phyloP scores from a whole-genome alignment of 2,113 vertebrate genomes.

The Gnathonemus longibarbis region DNA sequence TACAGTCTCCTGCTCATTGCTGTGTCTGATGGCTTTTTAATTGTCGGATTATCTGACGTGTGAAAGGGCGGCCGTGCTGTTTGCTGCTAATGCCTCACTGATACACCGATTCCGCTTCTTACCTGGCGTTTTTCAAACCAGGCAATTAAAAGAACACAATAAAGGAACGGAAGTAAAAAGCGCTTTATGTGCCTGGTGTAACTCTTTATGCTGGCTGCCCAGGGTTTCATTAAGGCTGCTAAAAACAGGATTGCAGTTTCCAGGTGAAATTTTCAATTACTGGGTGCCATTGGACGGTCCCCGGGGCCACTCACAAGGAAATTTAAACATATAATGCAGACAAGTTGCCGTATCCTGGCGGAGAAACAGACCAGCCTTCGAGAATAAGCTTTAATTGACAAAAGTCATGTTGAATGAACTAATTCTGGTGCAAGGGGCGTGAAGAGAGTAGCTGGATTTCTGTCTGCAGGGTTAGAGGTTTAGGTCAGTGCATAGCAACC shows the following conservation, averaged over 20 bases:
- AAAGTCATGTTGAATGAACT: slow-evolving; percentile 40
- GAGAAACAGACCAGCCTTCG: slow-evolving; percentile 23
- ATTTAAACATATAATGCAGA: slow-evolving; percentile 31
- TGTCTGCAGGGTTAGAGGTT: neutral
- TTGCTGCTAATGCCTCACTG: neutral
- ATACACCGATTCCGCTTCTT: neutral
- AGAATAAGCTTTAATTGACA: slow-evolving; percentile 43
- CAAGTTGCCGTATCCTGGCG: neutral
- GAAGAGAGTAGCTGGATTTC: slow-evolving; percentile 35
- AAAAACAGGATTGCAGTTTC: slow-evolving; percentile 37
- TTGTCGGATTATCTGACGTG: neutral
- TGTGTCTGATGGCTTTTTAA: slow-evolving; percentile 8
- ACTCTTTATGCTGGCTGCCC: neutral
- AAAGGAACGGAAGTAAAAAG: neutral
- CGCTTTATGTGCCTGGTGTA: neutral
- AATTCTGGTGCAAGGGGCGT: slow-evolving; percentile 56
- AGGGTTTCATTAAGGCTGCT: slow-evolving; percentile 34
- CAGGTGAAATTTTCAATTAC: slow-evolving; percentile 52
- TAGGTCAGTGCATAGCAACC: neutral
- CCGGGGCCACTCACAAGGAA: slow-evolving; percentile 40
- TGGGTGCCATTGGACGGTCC: slow-evolving; percentile 34
- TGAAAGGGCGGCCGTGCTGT: neutral
- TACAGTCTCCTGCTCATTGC: neutral
- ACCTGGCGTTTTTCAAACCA: neutral
- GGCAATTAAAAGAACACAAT: neutral